Evolutionary conservation across 1,140 invertebrate species (phyloP), one percentile per base, ranked within the genome.

Genomic region (Drosophila albomicans): DNA sequence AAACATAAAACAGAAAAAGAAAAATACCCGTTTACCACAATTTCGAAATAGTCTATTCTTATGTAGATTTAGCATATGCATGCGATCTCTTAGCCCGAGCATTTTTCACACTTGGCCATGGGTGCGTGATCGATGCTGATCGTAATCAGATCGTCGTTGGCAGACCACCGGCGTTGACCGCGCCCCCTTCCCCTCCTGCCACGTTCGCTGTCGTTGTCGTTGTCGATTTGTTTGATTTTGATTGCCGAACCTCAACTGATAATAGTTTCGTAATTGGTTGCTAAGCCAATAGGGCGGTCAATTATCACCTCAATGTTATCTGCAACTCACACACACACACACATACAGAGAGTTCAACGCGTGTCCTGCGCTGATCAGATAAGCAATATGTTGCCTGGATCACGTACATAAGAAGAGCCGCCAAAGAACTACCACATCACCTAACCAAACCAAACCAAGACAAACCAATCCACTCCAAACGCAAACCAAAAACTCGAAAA

Each of bases 271-370:
- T 87, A 87, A 87, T 87, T 88, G 84, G 84, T 89, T 87, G 84
- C 84, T 79, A 78, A 80, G 78, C 84, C 84, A 86, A 88, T 89
- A 88, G 84, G 84, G 84, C 84, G 84, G 84, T 88, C 84, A 88
- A 87, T 88, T 88, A 88, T 88, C 84, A 88, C 85, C 84, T 88
- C 78, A 57, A 70, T 84, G 85, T 89, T 89, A 88, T 88, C 84
- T 78, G 52, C 79, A 49, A 15, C 16, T 41, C 6, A 48, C n/a
- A 16, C 8, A 46, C 16, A 13, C 10, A 30, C 2, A 28, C 15
- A 15, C 16, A 13, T 7, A 30, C 2, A 28, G 1, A 15, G 20
- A 20, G 20, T 3, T 20, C 10, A 13, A 46, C 73, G 62, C 82
- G 69, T 76, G 74, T 76, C 74, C 74, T 76, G 79, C 81, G 69